A percentile compares a stretch with the other conserved stretches of the same genome.
Evolutionary conservation across 2,797 vertebrate genomes (phyloP).

Genomic region (Crypturellus tataupa): DNA sequence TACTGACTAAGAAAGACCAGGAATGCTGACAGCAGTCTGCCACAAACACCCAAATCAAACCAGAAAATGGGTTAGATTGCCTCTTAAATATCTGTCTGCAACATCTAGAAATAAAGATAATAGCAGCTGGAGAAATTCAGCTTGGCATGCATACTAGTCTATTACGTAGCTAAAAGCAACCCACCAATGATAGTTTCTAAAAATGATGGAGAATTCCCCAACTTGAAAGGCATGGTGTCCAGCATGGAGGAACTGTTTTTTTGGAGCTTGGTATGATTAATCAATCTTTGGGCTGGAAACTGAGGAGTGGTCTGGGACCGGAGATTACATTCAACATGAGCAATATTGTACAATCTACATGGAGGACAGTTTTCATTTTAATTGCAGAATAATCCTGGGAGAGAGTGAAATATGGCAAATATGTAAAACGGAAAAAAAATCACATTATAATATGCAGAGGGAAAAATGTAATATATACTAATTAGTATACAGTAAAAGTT

Average conservation of each 20-base stretch:
- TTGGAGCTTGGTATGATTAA: neutral
- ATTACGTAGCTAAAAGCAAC: neutral
- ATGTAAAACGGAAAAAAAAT: neutral
- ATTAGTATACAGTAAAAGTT: neutral
- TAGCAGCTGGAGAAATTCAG: slow-evolving; percentile 18
- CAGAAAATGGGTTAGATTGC: neutral
- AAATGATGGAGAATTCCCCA: neutral
- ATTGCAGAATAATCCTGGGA: neutral
- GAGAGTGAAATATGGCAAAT: neutral
- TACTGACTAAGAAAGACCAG: neutral
- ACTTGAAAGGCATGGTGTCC: neutral
- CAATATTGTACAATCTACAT: neutral
- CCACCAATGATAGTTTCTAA: neutral
- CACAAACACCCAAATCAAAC: neutral
- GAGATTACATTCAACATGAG: slow-evolving; percentile 14
- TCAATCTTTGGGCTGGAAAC: slow-evolving; percentile 31
- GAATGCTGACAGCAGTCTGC: neutral
- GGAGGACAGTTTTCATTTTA: neutral
- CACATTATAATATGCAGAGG: neutral
- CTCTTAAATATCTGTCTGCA: neutral
- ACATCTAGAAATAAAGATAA: slow-evolving; percentile 27
- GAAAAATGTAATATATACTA: neutral
- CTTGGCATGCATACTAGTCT: neutral
- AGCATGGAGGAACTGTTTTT: neutral
- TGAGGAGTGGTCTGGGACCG: neutral